Evolutionary conservation across 2,113 vertebrate genomes (phyloP).

Genomic region (Oenanthe oenanthe): DNA sequence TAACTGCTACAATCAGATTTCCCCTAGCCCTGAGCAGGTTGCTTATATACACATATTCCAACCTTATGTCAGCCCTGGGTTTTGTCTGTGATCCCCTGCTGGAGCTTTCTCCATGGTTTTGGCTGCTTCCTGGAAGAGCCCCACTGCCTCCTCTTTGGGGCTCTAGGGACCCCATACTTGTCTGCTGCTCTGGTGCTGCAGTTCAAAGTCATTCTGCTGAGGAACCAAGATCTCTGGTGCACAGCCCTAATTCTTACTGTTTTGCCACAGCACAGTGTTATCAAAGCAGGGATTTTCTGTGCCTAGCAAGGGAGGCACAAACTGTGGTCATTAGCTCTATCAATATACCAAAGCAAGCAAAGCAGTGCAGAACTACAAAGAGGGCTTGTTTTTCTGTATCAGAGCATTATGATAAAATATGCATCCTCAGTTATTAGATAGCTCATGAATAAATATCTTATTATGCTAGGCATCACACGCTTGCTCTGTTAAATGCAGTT

Average conservation of each 20-base stretch:
- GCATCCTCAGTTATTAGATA: constrained; percentile 60
- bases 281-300: constrained; percentile 55
- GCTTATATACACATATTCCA: not conserved
- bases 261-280: not conserved
- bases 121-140: not conserved
- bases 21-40: not conserved
- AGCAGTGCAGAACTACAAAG: constrained; percentile 1
- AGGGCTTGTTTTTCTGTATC: constrained; percentile 12
- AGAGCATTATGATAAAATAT: constrained; percentile 44
- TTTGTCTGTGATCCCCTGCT: not conserved
- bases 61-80: fast-evolving
- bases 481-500: not conserved
- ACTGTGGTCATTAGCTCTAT: constrained; percentile 23
- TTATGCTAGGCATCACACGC: not conserved
- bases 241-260: not conserved
- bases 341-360: constrained; percentile 10
- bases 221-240: not conserved
- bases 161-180: not conserved
- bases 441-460: constrained; percentile 56
- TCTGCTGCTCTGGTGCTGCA: not conserved
- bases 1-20: not conserved
- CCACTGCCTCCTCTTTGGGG: not conserved
- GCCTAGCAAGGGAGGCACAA: constrained; percentile 40
- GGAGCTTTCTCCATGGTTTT: not conserved
- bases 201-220: not conserved